Conservation (phyloP, 2,113 vertebrate genomes). For the Phalacrocorax brasilianus region DNA sequence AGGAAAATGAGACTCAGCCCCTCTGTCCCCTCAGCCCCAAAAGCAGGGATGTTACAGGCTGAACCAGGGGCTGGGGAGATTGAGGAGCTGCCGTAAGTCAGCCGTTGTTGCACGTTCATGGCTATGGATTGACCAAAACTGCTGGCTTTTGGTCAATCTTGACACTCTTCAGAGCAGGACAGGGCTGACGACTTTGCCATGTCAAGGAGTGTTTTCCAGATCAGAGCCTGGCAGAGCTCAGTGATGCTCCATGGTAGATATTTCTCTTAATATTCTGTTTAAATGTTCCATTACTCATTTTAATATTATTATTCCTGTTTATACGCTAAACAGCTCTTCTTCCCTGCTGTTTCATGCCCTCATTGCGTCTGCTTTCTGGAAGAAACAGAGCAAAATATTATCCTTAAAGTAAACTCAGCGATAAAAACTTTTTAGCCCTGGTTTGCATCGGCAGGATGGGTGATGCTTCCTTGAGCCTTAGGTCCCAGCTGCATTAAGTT, state of each 20-base stretch:
- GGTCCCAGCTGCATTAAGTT: not conserved
- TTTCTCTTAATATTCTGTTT: not conserved
- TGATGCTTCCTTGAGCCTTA: not conserved
- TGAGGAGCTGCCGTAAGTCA: not conserved
- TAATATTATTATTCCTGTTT: conserved; percentile 16
- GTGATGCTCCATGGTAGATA: not conserved
- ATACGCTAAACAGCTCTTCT: not conserved
- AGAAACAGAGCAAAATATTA: not conserved
- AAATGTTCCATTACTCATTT: not conserved
- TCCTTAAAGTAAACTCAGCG: not conserved
- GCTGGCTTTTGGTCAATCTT: fast-evolving
- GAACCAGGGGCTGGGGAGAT: not conserved
- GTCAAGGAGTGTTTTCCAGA: not conserved
- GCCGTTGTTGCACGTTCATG: fast-evolving
- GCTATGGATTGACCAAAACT: not conserved
- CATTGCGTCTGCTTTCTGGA: not conserved
- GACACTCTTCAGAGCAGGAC: not conserved
- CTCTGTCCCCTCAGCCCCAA: not conserved
- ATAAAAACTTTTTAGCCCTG: not conserved
- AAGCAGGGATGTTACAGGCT: not conserved
- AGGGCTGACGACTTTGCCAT: not conserved
- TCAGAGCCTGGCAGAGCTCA: not conserved
- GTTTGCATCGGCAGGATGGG: not conserved
- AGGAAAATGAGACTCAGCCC: not conserved
- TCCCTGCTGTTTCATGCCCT: conserved; percentile 47